Base-by-base conservation (phyloP, 2,888 invertebrate genomes). In the Norana najaformis region DNA sequence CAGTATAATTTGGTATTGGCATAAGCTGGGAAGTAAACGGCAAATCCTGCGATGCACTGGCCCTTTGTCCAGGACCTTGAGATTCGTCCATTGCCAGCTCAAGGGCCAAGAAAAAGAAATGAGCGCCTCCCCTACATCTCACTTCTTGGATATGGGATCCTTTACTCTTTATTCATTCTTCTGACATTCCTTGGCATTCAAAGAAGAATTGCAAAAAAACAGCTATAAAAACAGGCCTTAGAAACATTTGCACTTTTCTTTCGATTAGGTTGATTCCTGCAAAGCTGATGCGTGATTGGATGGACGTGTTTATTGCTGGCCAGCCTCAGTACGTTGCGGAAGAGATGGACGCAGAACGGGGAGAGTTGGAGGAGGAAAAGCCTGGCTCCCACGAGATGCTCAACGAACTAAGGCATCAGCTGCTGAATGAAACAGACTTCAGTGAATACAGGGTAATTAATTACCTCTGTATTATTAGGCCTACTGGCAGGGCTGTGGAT, bases 201-300 rank as follows among this genome's bases (percentile, higher is more conserved):
- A 23, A 0, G 13, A n/a, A 69, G 69, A 69, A n/a, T n/a, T 69
- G n/a, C 30, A 30, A 69, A n/a, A 16, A 16, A 8, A 0, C 8
- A n/a, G 6, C n/a, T 69, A 69, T n/a, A n/a, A 69, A 69, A 4
- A 11, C 13, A n/a, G 6, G n/a, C 16, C 30, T 69, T 4, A 53
- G 53, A 53, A 53, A 53, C 3, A 3, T 53, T 13, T 53, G 0
- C 13, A 2, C 69, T 69, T 69, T 69, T n/a, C 69, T 69, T 30
- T n/a, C 69, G 30, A 69, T 14, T 82, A 94, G 94, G 88, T 92
- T 94, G 38, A 91, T 95, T 35, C 95, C 95, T n/a, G 92, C 93
- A 8, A 95, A 94, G 91, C 90, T 95, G 91, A 93, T 94, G 93
- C 92, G 94, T 38, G 95, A 95, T 69, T 95, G 95, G 95, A 93